These are phyloP conservation scores for Pelochelys cantorii DNA, from an alignment of 2,797 vertebrate genomes.

Conservation along the genomic window DNA sequence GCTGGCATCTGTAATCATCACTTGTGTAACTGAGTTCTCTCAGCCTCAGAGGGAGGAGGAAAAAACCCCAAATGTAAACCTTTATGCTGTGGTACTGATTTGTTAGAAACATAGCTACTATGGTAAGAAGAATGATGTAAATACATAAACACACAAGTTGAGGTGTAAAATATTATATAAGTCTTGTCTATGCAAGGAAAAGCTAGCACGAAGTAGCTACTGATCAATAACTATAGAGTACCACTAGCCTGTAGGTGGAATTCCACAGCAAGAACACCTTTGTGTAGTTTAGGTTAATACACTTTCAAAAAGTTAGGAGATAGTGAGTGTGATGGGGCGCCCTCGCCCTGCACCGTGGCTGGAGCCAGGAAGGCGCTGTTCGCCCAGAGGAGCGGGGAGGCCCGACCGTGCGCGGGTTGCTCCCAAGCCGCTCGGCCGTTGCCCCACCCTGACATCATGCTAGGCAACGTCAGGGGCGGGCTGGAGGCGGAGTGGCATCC, in stretches of 20 bases:
- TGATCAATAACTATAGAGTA: neutral
- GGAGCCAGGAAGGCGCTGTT: too few relatives aligned
- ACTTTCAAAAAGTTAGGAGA: neutral
- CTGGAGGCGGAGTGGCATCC: too few relatives aligned
- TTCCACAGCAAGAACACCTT: neutral
- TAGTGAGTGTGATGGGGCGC: neutral
- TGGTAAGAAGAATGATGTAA: neutral
- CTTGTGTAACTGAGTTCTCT: neutral
- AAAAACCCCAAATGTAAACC: neutral
- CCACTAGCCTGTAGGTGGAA: neutral
- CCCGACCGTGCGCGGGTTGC: too few relatives aligned
- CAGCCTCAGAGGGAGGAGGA: neutral
- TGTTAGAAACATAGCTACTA: neutral
- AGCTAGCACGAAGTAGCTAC: neutral
- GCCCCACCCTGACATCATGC: too few relatives aligned
- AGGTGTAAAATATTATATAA: neutral
- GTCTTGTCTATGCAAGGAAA: neutral
- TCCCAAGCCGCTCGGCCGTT: too few relatives aligned
- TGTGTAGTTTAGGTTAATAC: neutral
- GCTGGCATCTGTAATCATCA: neutral
- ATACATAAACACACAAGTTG: neutral
- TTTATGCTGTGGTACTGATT: neutral
- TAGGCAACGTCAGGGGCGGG: too few relatives aligned
- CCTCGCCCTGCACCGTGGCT: too few relatives aligned
- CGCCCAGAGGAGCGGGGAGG: too few relatives aligned